Base-by-base conservation (phyloP, 2,888 invertebrate species). In the Drosophila limbata region DNA sequence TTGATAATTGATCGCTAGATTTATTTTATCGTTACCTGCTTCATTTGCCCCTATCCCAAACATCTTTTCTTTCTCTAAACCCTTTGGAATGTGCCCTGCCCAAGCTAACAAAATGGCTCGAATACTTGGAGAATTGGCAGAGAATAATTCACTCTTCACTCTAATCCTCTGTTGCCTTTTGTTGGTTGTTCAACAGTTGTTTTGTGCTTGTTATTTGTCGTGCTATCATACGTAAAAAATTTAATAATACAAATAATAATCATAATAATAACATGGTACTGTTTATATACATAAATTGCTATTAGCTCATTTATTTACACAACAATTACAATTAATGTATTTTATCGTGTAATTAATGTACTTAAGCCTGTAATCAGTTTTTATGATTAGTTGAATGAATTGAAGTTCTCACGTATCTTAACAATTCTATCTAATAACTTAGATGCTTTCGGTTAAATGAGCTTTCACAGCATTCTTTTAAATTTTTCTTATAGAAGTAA, bases 321-420 rank as follows among this genome's bases (percentile, higher is more conserved):
- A 61, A 53, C 19, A 57, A 57, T 35, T 56, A 35, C 42, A 39
- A 40, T 47, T 50, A 42, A 19, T 53, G 17, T 33, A 31, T 31
- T 50, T 44, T 39, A 47, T 44, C 9, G 25, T 65, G 21, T n/a
- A n/a, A n/a, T n/a, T n/a, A n/a, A n/a, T n/a, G n/a, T n/a, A n/a
- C n/a, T n/a, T n/a, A n/a, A 21, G 21, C 13, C 44, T 40, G 37
- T 2, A 28, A 37, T 39, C 37, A 13, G n/a, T 52, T 72, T 47
- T 15, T 37, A 35, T 61, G 33, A 47, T 48, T 48, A 19, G 31
- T 47, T 65, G 21, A 9, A 37, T 44, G 11, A 39, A 37, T 28
- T 45, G 4, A 47, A 42, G 19, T 59, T 72, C 72, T 57, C 72
- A 72, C 52, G 61, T 72, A 40, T 33, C 21, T 44, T 67, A 33